Evolutionary conservation across 2,113 vertebrate species (phyloP).

Genomic region (Peromyscus maniculatus): DNA sequence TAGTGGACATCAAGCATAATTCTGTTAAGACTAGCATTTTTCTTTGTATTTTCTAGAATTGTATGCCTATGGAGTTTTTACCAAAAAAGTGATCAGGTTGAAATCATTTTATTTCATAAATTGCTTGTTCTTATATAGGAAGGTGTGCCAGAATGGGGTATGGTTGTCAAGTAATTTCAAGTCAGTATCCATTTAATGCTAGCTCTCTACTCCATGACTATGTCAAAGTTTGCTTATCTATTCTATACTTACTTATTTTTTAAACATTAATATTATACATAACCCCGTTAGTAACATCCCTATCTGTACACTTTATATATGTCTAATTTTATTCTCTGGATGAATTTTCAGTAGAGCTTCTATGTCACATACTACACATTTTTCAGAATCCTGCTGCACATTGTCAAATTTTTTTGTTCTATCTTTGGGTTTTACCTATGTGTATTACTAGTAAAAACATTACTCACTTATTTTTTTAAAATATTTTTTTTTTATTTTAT

Average conservation of each 20-base stretch:
- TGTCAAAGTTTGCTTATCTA: neutral
- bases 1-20: neutral
- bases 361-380: neutral
- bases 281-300: neutral
- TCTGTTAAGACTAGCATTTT: neutral
- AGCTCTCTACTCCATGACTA: neutral
- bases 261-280: neutral
- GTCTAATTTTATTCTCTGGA: conserved; percentile 16
- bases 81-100: neutral
- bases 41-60: conserved; percentile 43
- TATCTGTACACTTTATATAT: neutral
- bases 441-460: neutral
- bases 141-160: neutral
- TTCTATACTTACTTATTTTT: conserved; percentile 1
- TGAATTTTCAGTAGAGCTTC: conserved; percentile 36
- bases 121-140: conserved; percentile 24
- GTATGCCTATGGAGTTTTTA: neutral
- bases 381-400: neutral
- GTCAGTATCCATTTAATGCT: neutral
- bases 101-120: neutral
- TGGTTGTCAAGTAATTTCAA: conserved; percentile 12
- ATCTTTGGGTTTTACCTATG: neutral
- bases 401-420: neutral
- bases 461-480: neutral
- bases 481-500: neutral